phyloP scores from a whole-genome alignment of 2,888 invertebrate species.

The Campoletis raptor region DNA sequence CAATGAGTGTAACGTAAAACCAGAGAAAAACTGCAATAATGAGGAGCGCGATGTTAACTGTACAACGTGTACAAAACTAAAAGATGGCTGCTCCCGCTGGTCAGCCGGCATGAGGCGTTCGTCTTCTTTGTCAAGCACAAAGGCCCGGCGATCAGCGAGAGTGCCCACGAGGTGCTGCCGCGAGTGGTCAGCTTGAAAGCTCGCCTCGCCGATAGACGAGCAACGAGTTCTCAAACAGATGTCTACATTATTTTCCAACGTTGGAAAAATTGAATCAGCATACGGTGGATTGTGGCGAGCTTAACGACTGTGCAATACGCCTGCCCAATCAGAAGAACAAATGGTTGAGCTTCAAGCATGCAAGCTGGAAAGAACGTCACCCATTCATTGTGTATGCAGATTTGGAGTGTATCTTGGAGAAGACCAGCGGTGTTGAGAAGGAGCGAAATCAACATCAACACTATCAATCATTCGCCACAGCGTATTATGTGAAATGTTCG shows the following conservation, averaged over 20 bases:
- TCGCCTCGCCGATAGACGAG: too few relatives aligned
- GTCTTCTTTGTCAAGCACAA: too few relatives aligned
- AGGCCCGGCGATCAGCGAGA: too few relatives aligned
- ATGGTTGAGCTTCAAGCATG: background rate
- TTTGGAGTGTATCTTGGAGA: constrained; percentile 3
- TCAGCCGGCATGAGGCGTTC: too few relatives aligned
- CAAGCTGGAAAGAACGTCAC: background rate
- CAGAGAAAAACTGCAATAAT: too few relatives aligned
- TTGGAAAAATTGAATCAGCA: background rate
- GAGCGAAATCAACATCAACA: background rate
- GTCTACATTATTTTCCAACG: background rate
- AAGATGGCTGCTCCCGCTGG: too few relatives aligned
- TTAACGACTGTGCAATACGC: background rate
- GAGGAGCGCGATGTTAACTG: too few relatives aligned
- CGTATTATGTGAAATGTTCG: background rate
- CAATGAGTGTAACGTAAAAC: too few relatives aligned
- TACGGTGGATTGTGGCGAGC: background rate
- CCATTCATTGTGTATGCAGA: constrained; percentile 17
- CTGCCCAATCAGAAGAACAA: background rate
- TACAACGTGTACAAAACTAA: too few relatives aligned
- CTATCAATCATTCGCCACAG: background rate
- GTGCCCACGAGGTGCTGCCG: too few relatives aligned
- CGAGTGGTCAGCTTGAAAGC: too few relatives aligned
- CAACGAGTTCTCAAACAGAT: too few relatives aligned
- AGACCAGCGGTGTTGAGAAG: background rate